Evolutionary conservation across 1,140 invertebrate species (phyloP).

Genomic region (Geopemphigus sp.): DNA sequence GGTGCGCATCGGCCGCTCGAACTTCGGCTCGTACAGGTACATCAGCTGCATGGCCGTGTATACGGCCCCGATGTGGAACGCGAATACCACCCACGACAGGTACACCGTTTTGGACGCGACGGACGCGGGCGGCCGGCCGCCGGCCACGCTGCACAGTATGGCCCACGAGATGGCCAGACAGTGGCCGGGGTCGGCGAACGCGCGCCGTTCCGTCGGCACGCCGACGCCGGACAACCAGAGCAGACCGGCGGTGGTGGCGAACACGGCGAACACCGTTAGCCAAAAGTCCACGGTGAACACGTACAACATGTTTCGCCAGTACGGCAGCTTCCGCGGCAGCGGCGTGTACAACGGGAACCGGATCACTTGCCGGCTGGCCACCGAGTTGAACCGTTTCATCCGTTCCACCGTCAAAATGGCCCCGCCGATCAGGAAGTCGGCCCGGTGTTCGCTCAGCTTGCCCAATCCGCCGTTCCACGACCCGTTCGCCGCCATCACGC

Average conservation of each 20-base stretch:
- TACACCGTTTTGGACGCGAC: conserved; percentile 1
- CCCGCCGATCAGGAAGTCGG: neutral
- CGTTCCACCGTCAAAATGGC: neutral
- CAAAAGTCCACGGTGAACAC: conserved; percentile 16
- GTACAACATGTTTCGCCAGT: conserved; percentile 29
- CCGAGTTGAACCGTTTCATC: neutral
- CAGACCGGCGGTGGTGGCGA: neutral
- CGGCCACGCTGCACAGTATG: conserved; percentile 14
- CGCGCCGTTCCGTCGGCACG: neutral
- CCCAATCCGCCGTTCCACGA: conserved; percentile 33
- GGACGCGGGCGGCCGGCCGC: neutral
- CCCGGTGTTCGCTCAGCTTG: neutral
- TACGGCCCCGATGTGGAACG: conserved; percentile 25
- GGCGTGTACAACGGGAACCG: conserved; percentile 10
- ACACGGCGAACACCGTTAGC: neutral
- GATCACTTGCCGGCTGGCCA: neutral
- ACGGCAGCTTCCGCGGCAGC: neutral
- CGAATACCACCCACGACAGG: conserved; percentile 15
- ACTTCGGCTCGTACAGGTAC: conserved; percentile 12
- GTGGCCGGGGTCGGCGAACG: neutral
- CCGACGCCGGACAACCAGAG: neutral
- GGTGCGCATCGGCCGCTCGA: conserved; percentile 19
- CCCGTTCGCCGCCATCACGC: neutral
- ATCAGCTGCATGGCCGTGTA: conserved; percentile 35
- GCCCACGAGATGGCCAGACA: conserved; percentile 25